phyloP scores from a whole-genome alignment of 1,140 invertebrate genomes.

The Zaprionus africanus region DNA sequence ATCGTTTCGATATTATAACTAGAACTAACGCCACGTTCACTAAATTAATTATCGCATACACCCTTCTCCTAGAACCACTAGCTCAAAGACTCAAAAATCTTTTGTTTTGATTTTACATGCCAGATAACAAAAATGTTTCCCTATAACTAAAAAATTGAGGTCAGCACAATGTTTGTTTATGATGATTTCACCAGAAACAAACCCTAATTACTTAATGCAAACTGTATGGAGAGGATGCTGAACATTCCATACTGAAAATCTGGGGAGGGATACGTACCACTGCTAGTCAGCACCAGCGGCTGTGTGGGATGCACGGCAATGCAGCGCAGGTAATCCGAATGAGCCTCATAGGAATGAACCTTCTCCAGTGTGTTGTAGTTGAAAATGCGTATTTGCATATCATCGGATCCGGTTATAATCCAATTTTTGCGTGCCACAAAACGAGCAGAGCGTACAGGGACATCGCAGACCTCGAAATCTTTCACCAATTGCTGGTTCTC shows the following conservation, averaged over 20 bases:
- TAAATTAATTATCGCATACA: neutral
- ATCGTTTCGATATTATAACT: neutral
- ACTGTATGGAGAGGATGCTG: neutral
- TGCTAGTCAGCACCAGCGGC: conserved; percentile 97
- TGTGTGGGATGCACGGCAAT: conserved; percentile 99
- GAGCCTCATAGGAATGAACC: conserved; percentile 98
- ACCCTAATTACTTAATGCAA: neutral
- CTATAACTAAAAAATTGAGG: conserved; percentile 7
- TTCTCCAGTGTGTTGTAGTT: conserved; percentile 99
- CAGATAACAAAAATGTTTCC: neutral
- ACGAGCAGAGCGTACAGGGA: conserved; percentile 97
- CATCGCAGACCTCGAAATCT: conserved; percentile 93
- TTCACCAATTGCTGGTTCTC: conserved; percentile 91
- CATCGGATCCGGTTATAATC: conserved; percentile 99
- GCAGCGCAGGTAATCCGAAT: conserved; percentile 98
- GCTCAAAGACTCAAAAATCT: neutral
- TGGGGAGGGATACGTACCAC: conserved; percentile 87
- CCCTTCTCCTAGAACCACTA: neutral
- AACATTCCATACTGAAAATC: neutral
- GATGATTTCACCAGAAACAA: neutral
- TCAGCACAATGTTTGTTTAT: conserved; percentile 4
- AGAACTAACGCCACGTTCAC: neutral
- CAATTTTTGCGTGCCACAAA: conserved; percentile 99
- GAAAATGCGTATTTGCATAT: conserved; percentile 97
- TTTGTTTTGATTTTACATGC: neutral